Base-by-base conservation (phyloP, 2,113 vertebrate species). In the Gallinago paraguaiae region DNA sequence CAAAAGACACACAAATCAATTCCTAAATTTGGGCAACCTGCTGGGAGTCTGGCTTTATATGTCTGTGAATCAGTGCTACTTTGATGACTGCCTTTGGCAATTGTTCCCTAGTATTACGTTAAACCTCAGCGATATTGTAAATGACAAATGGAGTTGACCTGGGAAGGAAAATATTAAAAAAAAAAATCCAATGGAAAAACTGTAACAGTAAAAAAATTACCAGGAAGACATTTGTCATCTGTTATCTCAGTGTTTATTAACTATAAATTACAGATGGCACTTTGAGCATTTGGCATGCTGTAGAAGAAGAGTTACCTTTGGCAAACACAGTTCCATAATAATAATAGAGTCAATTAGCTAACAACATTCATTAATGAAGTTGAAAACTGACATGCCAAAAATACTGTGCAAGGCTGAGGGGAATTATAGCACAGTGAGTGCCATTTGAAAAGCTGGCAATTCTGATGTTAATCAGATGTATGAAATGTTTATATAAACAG, bases 191-290 rank as follows among this genome's bases (percentile, higher is more conserved):
- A 24, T 48, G 39, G 78, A 74, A 90, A 53, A 53, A 78, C 10
- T 60, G 53, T 41, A 86, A 95, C 37, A 59, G 53, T 45, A 79
- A 77, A 88, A 93, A 81, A 87, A 90, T n/a, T 65, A 56, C 35
- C 45, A 75, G 79, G 51, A 96, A 65, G 54, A 78, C 31, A 91
- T 91, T 71, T 90, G 61, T 95, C 92, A 94, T 91, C 56, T 94
- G 65, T 94, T 95, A 92, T 82, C 79, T 86, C 43, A 51, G 57
- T 95, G 65, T 88, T 94, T 95, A 86, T 92, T 94, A 88, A 72
- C 20, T 86, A 10, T 48, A 95, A 91, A 84, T 93, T 88, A 81
- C 90, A 74, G 71, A 92, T 92, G 83, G 94, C 82, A 71, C 80
- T 74, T 72, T 16, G 41, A 94, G 72, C 33, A 67, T 82, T 94